These are phyloP conservation scores for Catharus ustulatus DNA, from an alignment of 2,797 vertebrate genomes.

Conservation along the genomic window DNA sequence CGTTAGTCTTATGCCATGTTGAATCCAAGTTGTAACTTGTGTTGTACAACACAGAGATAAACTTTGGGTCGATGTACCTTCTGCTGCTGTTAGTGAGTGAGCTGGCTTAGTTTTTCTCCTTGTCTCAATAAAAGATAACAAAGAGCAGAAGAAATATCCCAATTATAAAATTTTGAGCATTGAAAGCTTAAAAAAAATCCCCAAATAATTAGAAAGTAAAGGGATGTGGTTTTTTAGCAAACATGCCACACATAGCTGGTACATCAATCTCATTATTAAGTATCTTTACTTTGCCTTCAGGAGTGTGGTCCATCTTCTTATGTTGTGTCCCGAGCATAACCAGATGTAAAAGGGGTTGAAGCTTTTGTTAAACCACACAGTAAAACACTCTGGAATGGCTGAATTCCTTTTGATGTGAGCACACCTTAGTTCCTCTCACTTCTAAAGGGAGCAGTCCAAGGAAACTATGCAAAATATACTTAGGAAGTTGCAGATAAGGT, in stretches of 20 bases:
- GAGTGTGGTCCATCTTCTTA: background rate
- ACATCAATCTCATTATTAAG: background rate
- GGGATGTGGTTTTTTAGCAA: background rate
- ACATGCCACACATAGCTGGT: background rate
- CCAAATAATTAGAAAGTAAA: background rate
- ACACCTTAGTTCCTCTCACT: background rate
- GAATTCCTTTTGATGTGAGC: background rate
- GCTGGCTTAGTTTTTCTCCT: background rate
- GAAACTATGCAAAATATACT: background rate
- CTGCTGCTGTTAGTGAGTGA: background rate
- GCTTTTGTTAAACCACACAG: background rate
- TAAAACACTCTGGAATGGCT: background rate
- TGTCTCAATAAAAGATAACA: background rate
- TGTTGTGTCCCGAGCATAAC: background rate
- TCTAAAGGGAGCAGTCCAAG: background rate
- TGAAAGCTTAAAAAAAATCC: background rate
- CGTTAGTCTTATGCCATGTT: constrained; percentile 14
- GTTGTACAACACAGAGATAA: constrained; percentile 10
- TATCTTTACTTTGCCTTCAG: constrained; percentile 23
- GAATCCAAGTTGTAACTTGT: constrained; percentile 9
- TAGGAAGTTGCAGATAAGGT: background rate
- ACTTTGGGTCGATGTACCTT: background rate
- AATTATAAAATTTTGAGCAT: background rate
- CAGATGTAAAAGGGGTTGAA: background rate
- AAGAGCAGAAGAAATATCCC: background rate